Conservation (phyloP, 2,888 invertebrate species). For the Ennomos erosarius region DNA sequence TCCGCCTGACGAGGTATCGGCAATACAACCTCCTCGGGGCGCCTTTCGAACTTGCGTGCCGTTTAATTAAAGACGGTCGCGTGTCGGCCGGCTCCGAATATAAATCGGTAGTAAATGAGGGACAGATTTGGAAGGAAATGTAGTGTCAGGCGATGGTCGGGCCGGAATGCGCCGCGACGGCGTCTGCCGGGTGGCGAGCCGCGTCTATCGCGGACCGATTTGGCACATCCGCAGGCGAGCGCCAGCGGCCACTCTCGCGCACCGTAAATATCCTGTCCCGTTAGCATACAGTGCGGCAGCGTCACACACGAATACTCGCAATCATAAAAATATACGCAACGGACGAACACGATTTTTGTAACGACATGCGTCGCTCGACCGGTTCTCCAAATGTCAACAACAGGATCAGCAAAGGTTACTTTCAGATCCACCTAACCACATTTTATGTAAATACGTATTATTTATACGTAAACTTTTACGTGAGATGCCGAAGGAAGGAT, state of each 20-base stretch:
- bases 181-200: slow-evolving; percentile 77
- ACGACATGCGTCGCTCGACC: slow-evolving; percentile 30
- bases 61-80: slow-evolving; percentile 50
- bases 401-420: slow-evolving; percentile 33
- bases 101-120: slow-evolving; percentile 54
- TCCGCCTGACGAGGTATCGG: slow-evolving; percentile 55
- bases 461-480: slow-evolving; percentile 11
- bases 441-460: slow-evolving; percentile 15
- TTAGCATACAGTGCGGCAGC: slow-evolving; percentile 48
- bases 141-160: slow-evolving; percentile 70
- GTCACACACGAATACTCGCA: slow-evolving; percentile 50
- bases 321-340: slow-evolving; percentile 51
- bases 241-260: slow-evolving; percentile 58
- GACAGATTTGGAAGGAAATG: slow-evolving; percentile 62
- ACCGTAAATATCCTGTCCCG: slow-evolving; percentile 76
- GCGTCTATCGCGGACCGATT: slow-evolving; percentile 77
- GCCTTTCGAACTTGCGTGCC: slow-evolving; percentile 55
- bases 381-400: slow-evolving; percentile 48
- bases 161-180: slow-evolving; percentile 76
- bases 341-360: slow-evolving; percentile 42
- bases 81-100: slow-evolving; percentile 50
- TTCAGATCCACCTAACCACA: slow-evolving; percentile 56
- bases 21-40: slow-evolving; percentile 52
- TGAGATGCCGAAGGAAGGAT: slow-evolving; percentile 53
- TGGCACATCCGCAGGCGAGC: slow-evolving; percentile 81